These are phyloP conservation scores for Plagiodera versicolora DNA, from an alignment of 2,888 invertebrate species.

Conservation along the genomic window DNA sequence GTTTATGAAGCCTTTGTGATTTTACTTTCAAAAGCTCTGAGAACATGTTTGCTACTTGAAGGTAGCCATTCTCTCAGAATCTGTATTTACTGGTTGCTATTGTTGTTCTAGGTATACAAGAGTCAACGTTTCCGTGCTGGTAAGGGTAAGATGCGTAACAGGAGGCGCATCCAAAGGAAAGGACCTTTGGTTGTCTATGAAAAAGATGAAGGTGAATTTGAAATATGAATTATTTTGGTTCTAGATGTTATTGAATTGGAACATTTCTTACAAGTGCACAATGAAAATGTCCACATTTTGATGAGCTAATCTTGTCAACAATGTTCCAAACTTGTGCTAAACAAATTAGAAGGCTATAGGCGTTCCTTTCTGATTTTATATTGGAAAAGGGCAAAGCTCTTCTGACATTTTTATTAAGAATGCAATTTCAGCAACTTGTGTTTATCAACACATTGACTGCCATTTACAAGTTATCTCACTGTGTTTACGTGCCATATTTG, in stretches of 20 bases:
- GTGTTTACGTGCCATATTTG: no score
- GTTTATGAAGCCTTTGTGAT: conserved; percentile 43
- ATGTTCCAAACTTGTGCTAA: conserved; percentile 37
- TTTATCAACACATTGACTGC: no score
- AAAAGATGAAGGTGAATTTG: conserved; percentile 73
- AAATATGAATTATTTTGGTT: no score
- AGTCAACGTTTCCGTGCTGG: conserved; percentile 97
- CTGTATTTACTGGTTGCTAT: not conserved
- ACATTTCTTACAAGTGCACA: conserved; percentile 17
- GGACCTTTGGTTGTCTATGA: conserved; percentile 96
- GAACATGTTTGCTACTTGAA: no score
- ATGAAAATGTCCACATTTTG: conserved; percentile 44
- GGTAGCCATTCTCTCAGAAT: not conserved
- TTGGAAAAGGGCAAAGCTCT: conserved; percentile 32
- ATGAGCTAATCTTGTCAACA: conserved; percentile 23
- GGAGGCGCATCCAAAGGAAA: conserved; percentile 92
- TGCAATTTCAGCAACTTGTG: no score
- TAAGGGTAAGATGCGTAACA: conserved; percentile 99
- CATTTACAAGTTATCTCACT: no score
- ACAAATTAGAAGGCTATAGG: conserved; percentile 32
- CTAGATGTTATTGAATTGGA: no score
- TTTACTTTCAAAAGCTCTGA: conserved; percentile 44
- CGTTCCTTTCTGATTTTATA: conserved; percentile 30
- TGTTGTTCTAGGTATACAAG: conserved; percentile 78
- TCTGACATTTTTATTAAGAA: no score